Percentiles rank a stretch among this genome's conserved stretches.
Evolutionary conservation across 2,113 vertebrate genomes (phyloP).

Genomic region (Saccopteryx bilineata): DNA sequence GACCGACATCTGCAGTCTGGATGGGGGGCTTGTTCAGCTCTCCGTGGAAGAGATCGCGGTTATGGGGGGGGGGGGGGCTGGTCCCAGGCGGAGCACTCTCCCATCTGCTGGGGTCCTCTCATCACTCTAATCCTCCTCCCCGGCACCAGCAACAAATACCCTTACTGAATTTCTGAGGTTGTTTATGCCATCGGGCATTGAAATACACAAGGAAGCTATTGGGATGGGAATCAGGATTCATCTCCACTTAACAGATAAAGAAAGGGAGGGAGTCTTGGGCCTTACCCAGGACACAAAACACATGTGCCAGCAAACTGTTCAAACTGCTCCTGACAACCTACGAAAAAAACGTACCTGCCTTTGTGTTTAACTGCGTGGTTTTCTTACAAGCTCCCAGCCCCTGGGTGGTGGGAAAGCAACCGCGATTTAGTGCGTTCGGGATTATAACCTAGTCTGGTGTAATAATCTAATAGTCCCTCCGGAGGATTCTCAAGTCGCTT

Average conservation of each 20-base stretch:
- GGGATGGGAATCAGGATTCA: background rate
- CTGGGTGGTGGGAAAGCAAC: background rate
- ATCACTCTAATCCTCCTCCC: background rate
- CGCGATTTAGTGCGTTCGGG: constrained; percentile 16
- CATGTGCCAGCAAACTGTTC: background rate
- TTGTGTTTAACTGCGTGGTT: background rate
- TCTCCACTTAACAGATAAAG: background rate
- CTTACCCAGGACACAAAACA: fast-evolving
- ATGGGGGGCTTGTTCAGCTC: background rate
- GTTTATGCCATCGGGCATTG: background rate
- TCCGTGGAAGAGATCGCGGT: fast-evolving
- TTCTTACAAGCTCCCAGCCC: background rate
- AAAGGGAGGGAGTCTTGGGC: background rate
- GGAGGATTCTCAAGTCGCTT: background rate
- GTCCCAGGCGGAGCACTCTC: too few species aligned
- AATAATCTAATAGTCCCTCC: background rate
- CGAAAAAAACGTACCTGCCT: background rate
- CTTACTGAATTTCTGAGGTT: background rate
- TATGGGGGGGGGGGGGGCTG: fast-evolving
- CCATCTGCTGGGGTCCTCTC: background rate
- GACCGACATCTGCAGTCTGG: background rate
- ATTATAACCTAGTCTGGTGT: constrained; percentile 49
- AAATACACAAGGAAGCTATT: background rate
- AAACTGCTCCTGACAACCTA: background rate
- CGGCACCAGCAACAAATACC: background rate